Evolutionary conservation across 2,113 vertebrate species (phyloP), one percentile per base, ranked within the genome.

Genomic region (Oceanodroma tethys): DNA sequence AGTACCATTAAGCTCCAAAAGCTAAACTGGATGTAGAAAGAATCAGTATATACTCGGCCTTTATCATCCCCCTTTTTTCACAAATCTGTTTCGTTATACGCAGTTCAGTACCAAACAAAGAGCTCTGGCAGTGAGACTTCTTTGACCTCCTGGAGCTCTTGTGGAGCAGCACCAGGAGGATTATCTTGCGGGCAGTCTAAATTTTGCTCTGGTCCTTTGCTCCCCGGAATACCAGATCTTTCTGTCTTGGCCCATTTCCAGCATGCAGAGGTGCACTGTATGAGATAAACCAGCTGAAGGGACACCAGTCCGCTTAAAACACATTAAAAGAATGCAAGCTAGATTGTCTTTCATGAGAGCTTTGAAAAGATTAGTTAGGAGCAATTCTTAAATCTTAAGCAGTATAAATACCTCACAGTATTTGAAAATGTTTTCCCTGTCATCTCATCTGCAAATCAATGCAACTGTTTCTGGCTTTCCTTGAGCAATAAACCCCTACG

Each of bases 361-460:
- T 91, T 93, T 86, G 76, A 75, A 88, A 81, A 93, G 81, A 94
- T 93, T 90, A 88, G 75, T 96, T 95, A 81, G 63, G 71, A n/a
- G 3, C 73, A 94, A 86, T 87, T 81, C 75, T 90, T 92, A 93
- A 91, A 86, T 97, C 81, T 93, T 85, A 95, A 85, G 62, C 83
- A 71, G 59, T 82, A 76, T 81, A 87, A 96, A 92, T 95, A 97
- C 89, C 74, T 96, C 85, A 88, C 72, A 63, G 48, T 95, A 93
- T 95, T 93, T 95, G 89, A 81, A 95, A 97, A 90, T 68, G 84
- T 95, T 97, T 97, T 79, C 73, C 58, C 81, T 91, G 87, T 76
- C 91, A 91, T 85, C 94, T 97, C 90, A 91, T 96, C 96, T 94
- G 86, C 91, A 97, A 90, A 95, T 96, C 97, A 94, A 47, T 93